Conservation (phyloP, 2,797 vertebrate genomes). For the Hypotaenidia philippensis region DNA sequence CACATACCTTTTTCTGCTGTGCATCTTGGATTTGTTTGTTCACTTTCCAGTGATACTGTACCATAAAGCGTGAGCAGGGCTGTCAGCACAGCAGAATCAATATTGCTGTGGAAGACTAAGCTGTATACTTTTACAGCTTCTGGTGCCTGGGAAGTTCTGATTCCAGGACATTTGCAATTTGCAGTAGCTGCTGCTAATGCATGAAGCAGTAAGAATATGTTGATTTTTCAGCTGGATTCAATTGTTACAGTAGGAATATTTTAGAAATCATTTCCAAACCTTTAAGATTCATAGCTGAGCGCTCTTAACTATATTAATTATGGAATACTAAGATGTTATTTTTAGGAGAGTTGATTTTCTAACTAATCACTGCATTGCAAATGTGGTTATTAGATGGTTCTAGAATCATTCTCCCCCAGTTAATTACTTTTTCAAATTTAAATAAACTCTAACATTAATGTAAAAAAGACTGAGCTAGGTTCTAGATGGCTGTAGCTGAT, state of each 20-base stretch:
- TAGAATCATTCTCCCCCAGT: not conserved
- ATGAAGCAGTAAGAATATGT: not conserved
- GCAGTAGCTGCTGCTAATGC: not conserved
- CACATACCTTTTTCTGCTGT: not conserved
- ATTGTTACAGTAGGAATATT: not conserved
- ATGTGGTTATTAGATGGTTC: not conserved
- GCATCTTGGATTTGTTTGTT: not conserved
- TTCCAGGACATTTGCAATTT: not conserved
- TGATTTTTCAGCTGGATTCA: not conserved
- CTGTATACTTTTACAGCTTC: not conserved
- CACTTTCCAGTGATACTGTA: not conserved
- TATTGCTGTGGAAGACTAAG: not conserved
- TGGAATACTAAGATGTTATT: not conserved
- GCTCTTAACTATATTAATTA: not conserved
- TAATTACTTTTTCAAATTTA: not conserved
- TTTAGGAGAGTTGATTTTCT: not conserved
- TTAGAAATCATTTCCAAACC: not conserved
- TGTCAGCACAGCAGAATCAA: not conserved
- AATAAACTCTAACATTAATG: not conserved
- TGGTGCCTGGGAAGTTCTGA: not conserved
- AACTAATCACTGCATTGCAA: not conserved
- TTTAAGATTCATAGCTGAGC: not conserved
- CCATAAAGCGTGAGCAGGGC: not conserved
- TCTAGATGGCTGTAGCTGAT: not conserved
- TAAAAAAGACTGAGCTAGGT: not conserved